Conservation (phyloP, 2,888 invertebrate species). For the Polymixis lichenea region DNA sequence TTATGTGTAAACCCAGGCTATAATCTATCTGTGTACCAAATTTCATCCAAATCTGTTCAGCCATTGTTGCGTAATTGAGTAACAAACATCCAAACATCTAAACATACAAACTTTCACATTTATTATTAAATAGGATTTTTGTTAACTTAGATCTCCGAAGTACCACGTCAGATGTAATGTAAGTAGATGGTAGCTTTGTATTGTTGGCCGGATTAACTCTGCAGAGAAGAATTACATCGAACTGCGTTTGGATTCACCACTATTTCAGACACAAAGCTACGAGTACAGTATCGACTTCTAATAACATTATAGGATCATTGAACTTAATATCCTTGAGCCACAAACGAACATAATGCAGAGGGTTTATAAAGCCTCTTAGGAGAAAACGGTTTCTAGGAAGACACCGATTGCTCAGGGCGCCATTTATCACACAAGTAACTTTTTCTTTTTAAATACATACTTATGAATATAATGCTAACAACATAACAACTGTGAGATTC, state of each 20-base stretch:
- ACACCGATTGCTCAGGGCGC: not conserved
- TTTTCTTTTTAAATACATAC: no score
- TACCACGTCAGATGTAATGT: not conserved
- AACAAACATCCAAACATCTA: no score
- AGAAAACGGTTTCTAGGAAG: not conserved
- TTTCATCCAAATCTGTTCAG: no score
- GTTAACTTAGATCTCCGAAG: not conserved
- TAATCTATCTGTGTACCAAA: no score
- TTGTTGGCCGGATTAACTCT: not conserved
- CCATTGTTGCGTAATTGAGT: no score
- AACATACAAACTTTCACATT: no score
- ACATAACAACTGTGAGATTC: no score
- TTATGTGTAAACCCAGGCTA: no score
- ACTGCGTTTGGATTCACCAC: conserved; percentile 5
- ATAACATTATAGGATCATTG: not conserved
- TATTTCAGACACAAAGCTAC: not conserved
- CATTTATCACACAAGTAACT: not conserved
- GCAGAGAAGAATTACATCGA: not conserved
- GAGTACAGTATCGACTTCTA: not conserved
- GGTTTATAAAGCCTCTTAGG: not conserved
- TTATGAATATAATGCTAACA: no score
- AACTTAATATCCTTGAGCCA: conserved; percentile 22
- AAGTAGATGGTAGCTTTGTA: not conserved
- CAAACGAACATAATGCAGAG: conserved; percentile 5
- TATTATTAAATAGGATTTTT: not conserved